phyloP scores from a whole-genome alignment of 1,140 invertebrate species.

The Aphelenchoides besseyi region DNA sequence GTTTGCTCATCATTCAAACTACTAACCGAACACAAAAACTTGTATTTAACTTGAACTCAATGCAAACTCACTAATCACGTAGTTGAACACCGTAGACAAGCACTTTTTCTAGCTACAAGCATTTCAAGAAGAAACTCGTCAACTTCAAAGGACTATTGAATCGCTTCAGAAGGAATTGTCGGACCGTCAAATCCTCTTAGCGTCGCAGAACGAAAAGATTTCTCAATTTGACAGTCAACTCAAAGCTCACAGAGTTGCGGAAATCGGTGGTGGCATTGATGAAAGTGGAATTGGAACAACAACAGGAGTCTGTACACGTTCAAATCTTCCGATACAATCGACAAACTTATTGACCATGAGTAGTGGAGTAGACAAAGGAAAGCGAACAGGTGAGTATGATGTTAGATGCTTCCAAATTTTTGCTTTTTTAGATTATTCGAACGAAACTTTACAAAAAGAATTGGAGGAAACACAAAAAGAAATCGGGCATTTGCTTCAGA shows the following conservation, averaged over 20 bases:
- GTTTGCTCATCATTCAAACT: neutral
- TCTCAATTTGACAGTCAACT: conserved; percentile 43
- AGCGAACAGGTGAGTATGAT: conserved; percentile 2
- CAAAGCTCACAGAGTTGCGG: conserved; percentile 21
- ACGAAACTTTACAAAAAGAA: conserved; percentile 23
- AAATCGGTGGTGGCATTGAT: neutral
- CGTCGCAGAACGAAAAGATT: conserved; percentile 52
- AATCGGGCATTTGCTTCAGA: conserved; percentile 32
- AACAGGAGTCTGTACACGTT: too few relatives aligned
- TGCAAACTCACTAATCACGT: neutral
- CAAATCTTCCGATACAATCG: neutral
- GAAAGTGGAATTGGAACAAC: neutral
- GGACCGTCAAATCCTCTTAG: conserved; percentile 46
- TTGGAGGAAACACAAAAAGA: conserved; percentile 41
- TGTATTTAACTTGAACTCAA: neutral
- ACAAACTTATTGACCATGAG: neutral
- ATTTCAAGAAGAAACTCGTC: conserved; percentile 39
- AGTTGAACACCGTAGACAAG: neutral
- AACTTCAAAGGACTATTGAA: conserved; percentile 37
- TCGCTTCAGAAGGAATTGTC: conserved; percentile 44
- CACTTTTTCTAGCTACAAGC: conserved; percentile 33
- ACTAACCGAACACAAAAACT: too few relatives aligned
- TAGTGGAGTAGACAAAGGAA: neutral
- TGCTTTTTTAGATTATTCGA: neutral
- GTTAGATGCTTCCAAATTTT: too few relatives aligned